Evolutionary conservation across 2,888 invertebrate species (phyloP).

Genomic region (Ormia ochracea): DNA sequence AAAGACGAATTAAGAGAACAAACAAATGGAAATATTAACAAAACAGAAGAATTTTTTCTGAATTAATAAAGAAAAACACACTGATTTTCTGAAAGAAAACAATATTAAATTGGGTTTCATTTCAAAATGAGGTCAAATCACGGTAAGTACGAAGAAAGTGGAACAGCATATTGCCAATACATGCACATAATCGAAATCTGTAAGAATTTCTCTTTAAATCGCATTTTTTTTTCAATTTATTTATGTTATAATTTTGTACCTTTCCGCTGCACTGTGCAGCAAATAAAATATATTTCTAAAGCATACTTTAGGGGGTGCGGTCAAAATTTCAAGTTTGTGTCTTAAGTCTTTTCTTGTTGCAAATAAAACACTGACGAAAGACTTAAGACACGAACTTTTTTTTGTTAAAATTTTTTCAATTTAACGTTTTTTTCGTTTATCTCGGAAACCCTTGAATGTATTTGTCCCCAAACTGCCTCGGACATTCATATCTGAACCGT

Average conservation of each 20-base stretch:
- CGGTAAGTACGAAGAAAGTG: constrained; percentile 32
- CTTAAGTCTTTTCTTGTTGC: neutral
- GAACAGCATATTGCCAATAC: too few relatives aligned
- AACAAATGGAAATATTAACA: constrained; percentile 54
- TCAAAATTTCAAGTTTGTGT: neutral
- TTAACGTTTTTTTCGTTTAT: neutral
- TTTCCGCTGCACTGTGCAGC: too few relatives aligned
- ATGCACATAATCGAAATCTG: too few relatives aligned
- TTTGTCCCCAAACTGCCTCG: neutral
- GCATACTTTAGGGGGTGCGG: neutral
- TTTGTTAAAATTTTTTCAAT: neutral
- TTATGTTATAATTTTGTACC: too few relatives aligned
- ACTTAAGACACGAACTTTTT: neutral
- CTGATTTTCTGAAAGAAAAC: constrained; percentile 77
- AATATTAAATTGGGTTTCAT: constrained; percentile 65
- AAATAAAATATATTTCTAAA: too few relatives aligned
- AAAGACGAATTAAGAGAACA: constrained; percentile 27
- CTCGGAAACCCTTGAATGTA: neutral
- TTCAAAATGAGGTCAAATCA: neutral
- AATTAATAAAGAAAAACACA: constrained; percentile 73
- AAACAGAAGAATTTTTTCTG: constrained; percentile 73
- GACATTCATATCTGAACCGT: too few relatives aligned
- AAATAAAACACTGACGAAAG: neutral
- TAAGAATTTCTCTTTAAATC: too few relatives aligned
- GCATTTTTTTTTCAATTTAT: too few relatives aligned